Percentiles rank a stretch among this genome's conserved stretches.
phyloP scores from a whole-genome alignment of 2,888 invertebrate genomes.

The Leptothorax acervorum region DNA sequence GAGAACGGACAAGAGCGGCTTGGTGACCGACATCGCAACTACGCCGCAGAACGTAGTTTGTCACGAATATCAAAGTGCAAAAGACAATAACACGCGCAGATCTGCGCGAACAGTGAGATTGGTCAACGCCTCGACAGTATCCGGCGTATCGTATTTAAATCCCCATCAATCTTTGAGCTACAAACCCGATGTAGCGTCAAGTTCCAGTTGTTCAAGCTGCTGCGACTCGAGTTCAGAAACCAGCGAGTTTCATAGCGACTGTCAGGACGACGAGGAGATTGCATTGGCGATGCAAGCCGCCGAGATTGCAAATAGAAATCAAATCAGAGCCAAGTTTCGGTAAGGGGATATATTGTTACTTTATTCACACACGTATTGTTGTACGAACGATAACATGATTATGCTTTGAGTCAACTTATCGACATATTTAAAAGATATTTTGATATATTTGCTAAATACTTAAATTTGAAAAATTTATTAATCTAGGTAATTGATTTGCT shows the following conservation, averaged over 20 bases:
- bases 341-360: constrained; percentile 79
- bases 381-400: background rate
- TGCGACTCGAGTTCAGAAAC: constrained; percentile 87
- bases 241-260: constrained; percentile 92
- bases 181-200: constrained; percentile 74
- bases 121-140: constrained; percentile 66
- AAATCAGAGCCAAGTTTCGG: constrained; percentile 93
- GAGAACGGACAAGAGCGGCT: constrained; percentile 83
- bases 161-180: constrained; percentile 62
- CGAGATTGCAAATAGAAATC: constrained; percentile 92
- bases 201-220: constrained; percentile 84
- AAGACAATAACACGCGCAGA: constrained; percentile 61
- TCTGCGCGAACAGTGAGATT: constrained; percentile 55
- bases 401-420: background rate
- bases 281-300: constrained; percentile 94
- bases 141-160: constrained; percentile 61
- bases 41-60: constrained; percentile 42
- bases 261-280: constrained; percentile 95
- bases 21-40: constrained; percentile 71
- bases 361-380: background rate
- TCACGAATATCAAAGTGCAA: constrained; percentile 50
- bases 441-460: constrained; percentile 12
- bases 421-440: background rate
- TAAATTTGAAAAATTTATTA: background rate
- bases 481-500: constrained; percentile 5